A percentile compares a stretch with the other conserved stretches of the same genome.
Evolutionary conservation across 37 sponge, comb jelly and placozoan genomes (phyloP).

Genomic region (Corticium candelabrum): DNA sequence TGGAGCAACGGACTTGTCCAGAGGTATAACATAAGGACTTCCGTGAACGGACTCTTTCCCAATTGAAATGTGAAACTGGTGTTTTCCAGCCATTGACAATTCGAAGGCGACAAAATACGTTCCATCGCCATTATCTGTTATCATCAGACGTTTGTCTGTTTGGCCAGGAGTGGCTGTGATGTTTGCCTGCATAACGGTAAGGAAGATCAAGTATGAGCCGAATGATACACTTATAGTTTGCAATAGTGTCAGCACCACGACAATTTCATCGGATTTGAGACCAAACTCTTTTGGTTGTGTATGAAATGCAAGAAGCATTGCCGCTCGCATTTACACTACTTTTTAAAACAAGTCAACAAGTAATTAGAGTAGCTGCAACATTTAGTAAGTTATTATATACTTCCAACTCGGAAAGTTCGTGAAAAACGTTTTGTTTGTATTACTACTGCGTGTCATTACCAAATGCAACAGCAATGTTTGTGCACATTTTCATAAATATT

Average conservation of each 20-base stretch:
- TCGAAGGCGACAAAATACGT: neutral
- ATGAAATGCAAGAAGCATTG: too few relatives aligned
- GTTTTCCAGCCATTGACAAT: neutral
- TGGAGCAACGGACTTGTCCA: neutral
- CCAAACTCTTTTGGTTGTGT: too few relatives aligned
- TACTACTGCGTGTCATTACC: too few relatives aligned
- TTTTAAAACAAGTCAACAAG: too few relatives aligned
- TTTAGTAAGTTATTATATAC: too few relatives aligned
- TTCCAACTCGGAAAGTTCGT: too few relatives aligned
- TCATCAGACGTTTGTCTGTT: neutral
- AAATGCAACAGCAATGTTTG: too few relatives aligned
- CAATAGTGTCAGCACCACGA: neutral
- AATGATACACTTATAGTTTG: neutral
- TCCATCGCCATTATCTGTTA: neutral
- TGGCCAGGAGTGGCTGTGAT: neutral
- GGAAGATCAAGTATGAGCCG: neutral
- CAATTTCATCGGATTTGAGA: too few relatives aligned
- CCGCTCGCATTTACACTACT: too few relatives aligned
- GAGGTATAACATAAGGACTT: neutral
- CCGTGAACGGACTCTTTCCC: neutral
- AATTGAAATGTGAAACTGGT: neutral
- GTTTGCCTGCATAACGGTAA: neutral
- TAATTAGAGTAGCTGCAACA: too few relatives aligned
- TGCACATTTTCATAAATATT: too few relatives aligned
- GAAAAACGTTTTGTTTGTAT: too few relatives aligned